These are phyloP conservation scores for Melanostigma gelatinosum DNA, from an alignment of 2,113 vertebrate species.

Conservation along the genomic window DNA sequence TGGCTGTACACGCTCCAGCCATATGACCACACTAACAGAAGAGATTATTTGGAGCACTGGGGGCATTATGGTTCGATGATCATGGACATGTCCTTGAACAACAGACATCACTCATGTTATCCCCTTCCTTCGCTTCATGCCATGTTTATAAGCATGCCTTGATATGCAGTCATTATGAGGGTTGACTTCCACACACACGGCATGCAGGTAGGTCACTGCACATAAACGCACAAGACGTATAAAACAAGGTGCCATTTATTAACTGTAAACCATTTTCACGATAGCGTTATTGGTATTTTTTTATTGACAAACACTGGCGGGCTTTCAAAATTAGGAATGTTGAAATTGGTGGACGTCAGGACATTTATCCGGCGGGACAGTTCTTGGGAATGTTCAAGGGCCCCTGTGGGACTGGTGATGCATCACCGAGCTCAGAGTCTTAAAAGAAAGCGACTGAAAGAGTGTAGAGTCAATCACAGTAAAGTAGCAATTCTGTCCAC, in stretches of 20 bases:
- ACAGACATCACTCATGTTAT: slow-evolving; percentile 66
- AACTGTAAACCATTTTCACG: slow-evolving; percentile 21
- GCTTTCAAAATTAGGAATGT: slow-evolving; percentile 30
- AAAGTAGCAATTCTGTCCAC: slow-evolving; percentile 40
- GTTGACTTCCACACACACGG: slow-evolving; percentile 58
- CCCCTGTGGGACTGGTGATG: slow-evolving; percentile 41
- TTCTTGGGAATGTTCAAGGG: slow-evolving; percentile 47
- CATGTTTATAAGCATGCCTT: slow-evolving; percentile 64
- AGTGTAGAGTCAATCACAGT: slow-evolving; percentile 65
- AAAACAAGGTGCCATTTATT: slow-evolving; percentile 38
- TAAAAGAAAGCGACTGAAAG: slow-evolving; percentile 48
- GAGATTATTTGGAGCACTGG: slow-evolving; percentile 61
- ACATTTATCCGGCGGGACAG: slow-evolving; percentile 41
- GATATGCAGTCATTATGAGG: slow-evolving; percentile 52
- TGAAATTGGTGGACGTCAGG: slow-evolving; percentile 32
- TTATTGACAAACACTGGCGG: not conserved
- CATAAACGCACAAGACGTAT: slow-evolving; percentile 20
- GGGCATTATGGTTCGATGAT: slow-evolving; percentile 67
- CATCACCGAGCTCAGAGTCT: slow-evolving; percentile 45
- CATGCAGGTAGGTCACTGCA: slow-evolving; percentile 57
- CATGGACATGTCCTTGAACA: slow-evolving; percentile 73
- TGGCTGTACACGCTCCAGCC: slow-evolving; percentile 56
- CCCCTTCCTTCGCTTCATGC: slow-evolving; percentile 53
- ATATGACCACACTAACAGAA: slow-evolving; percentile 68
- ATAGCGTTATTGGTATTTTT: not conserved